A percentile compares a stretch with the other conserved stretches of the same genome.
phyloP scores from a whole-genome alignment of 2,113 vertebrate genomes.

The Labeo rohita region DNA sequence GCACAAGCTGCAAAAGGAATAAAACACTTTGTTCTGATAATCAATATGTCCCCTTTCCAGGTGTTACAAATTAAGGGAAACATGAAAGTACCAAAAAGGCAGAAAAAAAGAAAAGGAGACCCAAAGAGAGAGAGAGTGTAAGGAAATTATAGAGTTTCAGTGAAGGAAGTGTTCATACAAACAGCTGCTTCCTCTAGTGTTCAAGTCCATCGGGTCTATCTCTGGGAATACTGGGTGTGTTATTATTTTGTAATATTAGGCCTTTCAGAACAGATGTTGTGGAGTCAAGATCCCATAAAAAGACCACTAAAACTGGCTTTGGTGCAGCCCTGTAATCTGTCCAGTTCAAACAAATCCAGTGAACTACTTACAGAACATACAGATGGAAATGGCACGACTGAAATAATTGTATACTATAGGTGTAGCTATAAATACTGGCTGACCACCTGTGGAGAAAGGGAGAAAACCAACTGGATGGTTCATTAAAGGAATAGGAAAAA shows the following conservation, averaged over 20 bases:
- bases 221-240: slow-evolving; percentile 50
- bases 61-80: slow-evolving; percentile 20
- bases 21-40: background rate
- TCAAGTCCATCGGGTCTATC: slow-evolving; percentile 35
- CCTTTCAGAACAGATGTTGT: slow-evolving; percentile 57
- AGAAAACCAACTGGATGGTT: background rate
- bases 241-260: slow-evolving; percentile 54
- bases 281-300: slow-evolving; percentile 50
- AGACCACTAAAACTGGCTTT: slow-evolving; percentile 42
- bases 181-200: slow-evolving; percentile 46
- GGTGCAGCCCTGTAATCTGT: slow-evolving; percentile 56
- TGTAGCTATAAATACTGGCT: slow-evolving; percentile 4
- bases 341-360: slow-evolving; percentile 54
- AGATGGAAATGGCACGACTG: slow-evolving; percentile 16
- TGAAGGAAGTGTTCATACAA: slow-evolving; percentile 35
- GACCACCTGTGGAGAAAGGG: slow-evolving; percentile 10
- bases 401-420: slow-evolving; percentile 34
- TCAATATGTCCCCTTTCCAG: slow-evolving; percentile 41
- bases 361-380: background rate
- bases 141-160: slow-evolving; percentile 50
- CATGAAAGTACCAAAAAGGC: background rate
- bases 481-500: background rate
- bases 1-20: background rate
- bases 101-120: slow-evolving; percentile 20
- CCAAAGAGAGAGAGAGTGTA: slow-evolving; percentile 2